A percentile compares a stretch with the other conserved stretches of the same genome.
Evolutionary conservation across 2,888 invertebrate species (phyloP).

Genomic region (Aphodius granarius): DNA sequence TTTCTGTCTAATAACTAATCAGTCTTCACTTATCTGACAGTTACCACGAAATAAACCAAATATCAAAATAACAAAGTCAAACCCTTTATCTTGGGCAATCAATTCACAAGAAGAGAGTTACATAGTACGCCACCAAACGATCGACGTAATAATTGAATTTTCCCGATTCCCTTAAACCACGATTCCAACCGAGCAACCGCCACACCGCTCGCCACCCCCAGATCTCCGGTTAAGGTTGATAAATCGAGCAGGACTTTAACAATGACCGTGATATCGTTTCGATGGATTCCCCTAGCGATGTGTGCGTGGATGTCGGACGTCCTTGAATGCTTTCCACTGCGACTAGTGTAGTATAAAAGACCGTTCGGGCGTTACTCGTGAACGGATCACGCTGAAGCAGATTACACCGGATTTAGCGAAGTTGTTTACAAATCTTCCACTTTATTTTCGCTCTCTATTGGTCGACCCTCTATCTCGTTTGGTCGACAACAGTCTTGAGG

Average conservation of each 20-base stretch:
- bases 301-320: neutral
- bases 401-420: slow-evolving; percentile 4
- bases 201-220: neutral
- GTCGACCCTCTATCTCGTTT: too few species aligned
- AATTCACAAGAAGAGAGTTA: neutral
- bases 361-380: neutral
- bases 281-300: neutral
- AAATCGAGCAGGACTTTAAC: neutral
- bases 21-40: too few species aligned
- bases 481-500: neutral
- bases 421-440: slow-evolving; percentile 15
- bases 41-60: too few species aligned
- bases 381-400: neutral
- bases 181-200: too few species aligned
- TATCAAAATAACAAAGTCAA: too few species aligned
- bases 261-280: neutral
- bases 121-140: neutral
- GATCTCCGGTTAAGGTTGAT: neutral
- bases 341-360: neutral
- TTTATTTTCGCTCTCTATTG: slow-evolving; percentile 3
- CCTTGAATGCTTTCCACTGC: neutral
- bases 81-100: neutral
- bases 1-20: too few species aligned
- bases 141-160: neutral
- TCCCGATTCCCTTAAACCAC: neutral